Percentiles rank a stretch among this genome's conserved stretches.
Conservation (phyloP, 1,140 invertebrate species). For the Nephotettix cincticeps region DNA sequence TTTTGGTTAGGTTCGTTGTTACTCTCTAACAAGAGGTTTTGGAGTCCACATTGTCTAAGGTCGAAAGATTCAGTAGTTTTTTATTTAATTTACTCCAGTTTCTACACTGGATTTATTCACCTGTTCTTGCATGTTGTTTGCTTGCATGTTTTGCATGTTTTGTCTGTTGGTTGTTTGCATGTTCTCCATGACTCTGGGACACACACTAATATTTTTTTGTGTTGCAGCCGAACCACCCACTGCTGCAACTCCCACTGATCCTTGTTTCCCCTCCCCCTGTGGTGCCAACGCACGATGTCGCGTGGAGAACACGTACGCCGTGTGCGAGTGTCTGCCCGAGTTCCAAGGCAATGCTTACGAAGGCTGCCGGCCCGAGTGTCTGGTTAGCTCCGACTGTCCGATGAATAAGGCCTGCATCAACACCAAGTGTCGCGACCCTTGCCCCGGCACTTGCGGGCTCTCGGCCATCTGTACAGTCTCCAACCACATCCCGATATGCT, state of each 20-base stretch:
- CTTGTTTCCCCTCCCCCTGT: conserved; percentile 67
- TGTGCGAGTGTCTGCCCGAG: conserved; percentile 68
- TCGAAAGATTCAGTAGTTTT: no score
- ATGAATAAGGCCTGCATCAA: conserved; percentile 74
- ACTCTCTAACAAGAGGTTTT: no score
- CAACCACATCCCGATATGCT: conserved; percentile 69
- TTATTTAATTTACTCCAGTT: no score
- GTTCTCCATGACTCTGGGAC: background rate
- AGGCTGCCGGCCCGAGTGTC: conserved; percentile 73
- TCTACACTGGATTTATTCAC: no score
- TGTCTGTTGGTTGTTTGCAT: no score
- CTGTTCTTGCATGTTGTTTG: no score
- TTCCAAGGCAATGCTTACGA: conserved; percentile 80
- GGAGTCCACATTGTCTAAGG: no score
- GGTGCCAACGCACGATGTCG: conserved; percentile 68
- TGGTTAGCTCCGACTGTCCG: conserved; percentile 76
- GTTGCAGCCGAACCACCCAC: conserved; percentile 45
- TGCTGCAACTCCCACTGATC: conserved; percentile 48
- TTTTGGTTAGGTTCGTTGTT: no score
- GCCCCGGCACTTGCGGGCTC: conserved; percentile 65
- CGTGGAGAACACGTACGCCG: conserved; percentile 51
- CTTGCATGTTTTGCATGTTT: no score
- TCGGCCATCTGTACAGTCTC: conserved; percentile 65
- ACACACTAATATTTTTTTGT: conserved; percentile 1
- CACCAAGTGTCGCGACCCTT: conserved; percentile 79